Conservation (phyloP, 2,113 vertebrate genomes). For the Otis tarda region DNA sequence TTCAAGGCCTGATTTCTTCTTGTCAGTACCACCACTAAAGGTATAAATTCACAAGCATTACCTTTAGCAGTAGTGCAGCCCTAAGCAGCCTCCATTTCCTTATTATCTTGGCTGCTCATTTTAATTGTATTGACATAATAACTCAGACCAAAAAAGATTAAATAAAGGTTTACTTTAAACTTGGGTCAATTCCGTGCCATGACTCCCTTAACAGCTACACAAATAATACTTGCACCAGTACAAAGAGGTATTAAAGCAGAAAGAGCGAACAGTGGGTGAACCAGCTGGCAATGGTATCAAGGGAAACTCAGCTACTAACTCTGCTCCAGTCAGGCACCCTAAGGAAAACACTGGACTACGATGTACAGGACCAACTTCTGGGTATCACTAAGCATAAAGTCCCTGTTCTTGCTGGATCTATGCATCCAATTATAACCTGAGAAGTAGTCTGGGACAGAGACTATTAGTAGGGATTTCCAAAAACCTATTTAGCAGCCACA, state of each 20-base stretch:
- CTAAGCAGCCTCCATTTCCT: neutral
- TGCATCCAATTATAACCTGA: neutral
- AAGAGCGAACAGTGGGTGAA: neutral
- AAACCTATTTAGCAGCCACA: neutral
- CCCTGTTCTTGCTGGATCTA: neutral
- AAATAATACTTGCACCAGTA: neutral
- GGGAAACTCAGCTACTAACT: neutral
- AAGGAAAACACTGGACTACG: neutral
- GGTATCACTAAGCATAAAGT: neutral
- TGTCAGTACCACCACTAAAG: neutral
- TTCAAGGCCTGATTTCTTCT: neutral
- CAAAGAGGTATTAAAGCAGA: neutral
- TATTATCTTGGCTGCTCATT: neutral
- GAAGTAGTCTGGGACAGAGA: neutral
- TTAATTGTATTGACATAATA: neutral
- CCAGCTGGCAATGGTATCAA: neutral
- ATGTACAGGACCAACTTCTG: neutral
- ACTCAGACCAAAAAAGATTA: neutral
- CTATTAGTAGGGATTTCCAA: neutral
- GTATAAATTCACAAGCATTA: rapidly evolving
- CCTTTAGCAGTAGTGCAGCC: neutral
- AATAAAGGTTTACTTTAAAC: neutral
- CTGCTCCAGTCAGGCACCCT: neutral
- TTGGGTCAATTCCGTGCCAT: neutral
- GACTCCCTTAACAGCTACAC: neutral